phyloP scores from a whole-genome alignment of 2,888 invertebrate species.

The Osmoderma eremita region DNA sequence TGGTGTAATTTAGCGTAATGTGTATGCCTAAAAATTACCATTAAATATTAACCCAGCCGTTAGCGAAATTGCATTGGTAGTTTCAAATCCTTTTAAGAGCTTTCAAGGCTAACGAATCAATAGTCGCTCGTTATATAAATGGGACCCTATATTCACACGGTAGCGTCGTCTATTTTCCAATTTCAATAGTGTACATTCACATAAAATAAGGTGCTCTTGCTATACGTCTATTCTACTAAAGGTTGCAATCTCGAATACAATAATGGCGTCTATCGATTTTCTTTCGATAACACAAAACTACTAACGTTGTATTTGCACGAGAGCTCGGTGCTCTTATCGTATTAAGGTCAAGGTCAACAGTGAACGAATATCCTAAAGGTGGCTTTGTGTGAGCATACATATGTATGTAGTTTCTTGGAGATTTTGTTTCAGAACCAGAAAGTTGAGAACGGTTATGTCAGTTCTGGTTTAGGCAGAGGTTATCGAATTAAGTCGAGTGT shows the following conservation, averaged over 20 bases:
- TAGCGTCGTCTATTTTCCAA: too few species aligned
- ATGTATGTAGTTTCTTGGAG: background rate
- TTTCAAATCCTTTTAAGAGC: constrained; percentile 1
- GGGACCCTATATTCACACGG: background rate
- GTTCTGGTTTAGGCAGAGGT: background rate
- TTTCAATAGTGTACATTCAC: constrained; percentile 19
- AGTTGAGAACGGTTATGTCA: constrained; percentile 6
- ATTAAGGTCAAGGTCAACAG: constrained; percentile 30
- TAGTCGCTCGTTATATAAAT: background rate
- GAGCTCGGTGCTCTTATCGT: background rate
- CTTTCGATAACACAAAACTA: constrained; percentile 15
- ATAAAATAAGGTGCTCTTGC: background rate
- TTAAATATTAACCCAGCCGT: background rate
- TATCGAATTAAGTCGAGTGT: constrained; percentile 11
- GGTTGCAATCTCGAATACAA: constrained; percentile 2
- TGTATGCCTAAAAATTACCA: background rate
- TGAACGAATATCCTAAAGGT: constrained; percentile 4
- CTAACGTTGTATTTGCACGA: background rate
- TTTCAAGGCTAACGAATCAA: constrained; percentile 1
- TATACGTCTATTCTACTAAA: constrained; percentile 3
- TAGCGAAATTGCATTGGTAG: background rate
- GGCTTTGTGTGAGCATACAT: background rate
- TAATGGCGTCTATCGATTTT: constrained; percentile 23
- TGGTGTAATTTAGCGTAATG: constrained; percentile 1
- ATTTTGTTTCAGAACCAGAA: constrained; percentile 5